Evolutionary conservation across 2,888 invertebrate genomes (phyloP).

Genomic region (Agrilus mali): DNA sequence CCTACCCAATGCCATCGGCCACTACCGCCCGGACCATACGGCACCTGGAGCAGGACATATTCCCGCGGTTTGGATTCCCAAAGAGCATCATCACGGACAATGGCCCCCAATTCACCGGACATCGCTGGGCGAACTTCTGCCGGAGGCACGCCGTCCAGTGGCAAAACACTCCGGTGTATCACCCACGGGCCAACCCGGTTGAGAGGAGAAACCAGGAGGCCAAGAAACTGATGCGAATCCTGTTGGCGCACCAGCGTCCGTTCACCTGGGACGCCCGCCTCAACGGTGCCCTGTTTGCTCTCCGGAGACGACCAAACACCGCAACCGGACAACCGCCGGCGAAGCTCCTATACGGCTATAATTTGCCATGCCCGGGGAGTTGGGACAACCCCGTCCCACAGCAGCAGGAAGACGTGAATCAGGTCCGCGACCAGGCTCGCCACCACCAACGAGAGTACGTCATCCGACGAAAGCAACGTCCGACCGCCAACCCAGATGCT

Average conservation of each 20-base stretch:
- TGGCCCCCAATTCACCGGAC: constrained; percentile 6
- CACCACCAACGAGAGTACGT: too few relatives aligned
- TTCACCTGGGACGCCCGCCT: neutral
- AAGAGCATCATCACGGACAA: constrained; percentile 6
- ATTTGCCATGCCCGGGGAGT: neutral
- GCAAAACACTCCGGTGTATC: constrained; percentile 14
- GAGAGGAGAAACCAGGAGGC: constrained; percentile 17
- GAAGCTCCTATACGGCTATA: neutral
- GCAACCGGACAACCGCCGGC: neutral
- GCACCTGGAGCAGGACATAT: neutral
- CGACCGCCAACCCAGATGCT: too few relatives aligned
- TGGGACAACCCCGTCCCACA: constrained; percentile 1
- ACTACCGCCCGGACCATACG: neutral
- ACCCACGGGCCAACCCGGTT: constrained; percentile 15
- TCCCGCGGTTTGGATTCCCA: neutral
- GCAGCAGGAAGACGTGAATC: too few relatives aligned
- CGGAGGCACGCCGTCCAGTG: constrained; percentile 1
- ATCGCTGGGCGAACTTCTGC: neutral
- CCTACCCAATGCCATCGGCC: neutral
- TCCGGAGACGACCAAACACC: neutral
- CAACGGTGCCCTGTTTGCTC: neutral
- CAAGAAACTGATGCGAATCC: constrained; percentile 14
- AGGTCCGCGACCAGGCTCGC: too few relatives aligned
- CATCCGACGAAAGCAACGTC: too few relatives aligned
- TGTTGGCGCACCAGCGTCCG: neutral